Evolutionary conservation across 2,113 vertebrate genomes (phyloP).

Genomic region (Plotosus lineatus): DNA sequence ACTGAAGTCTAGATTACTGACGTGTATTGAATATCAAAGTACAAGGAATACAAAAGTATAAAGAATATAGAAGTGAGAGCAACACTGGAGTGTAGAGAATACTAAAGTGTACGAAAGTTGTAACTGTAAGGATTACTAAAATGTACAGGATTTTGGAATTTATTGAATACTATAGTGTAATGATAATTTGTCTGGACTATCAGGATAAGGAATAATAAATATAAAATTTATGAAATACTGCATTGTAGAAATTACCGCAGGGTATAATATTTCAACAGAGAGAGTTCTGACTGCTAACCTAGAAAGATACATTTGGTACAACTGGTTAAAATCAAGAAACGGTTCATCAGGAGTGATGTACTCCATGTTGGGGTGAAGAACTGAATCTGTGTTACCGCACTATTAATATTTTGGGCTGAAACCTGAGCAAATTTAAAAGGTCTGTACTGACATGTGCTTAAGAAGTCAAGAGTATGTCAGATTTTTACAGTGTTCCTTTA

Average conservation of each 20-base stretch:
- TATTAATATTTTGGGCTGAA: conserved; percentile 17
- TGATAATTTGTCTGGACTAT: too few species aligned
- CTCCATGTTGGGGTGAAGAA: conserved; percentile 30
- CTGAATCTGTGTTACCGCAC: conserved; percentile 41
- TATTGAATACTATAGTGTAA: not conserved
- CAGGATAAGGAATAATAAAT: not conserved
- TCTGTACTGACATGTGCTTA: conserved; percentile 48
- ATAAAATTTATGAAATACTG: not conserved
- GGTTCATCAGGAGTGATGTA: conserved; percentile 19
- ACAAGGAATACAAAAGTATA: not conserved
- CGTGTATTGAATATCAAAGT: not conserved
- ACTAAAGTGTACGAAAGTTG: accelerated
- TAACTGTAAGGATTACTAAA: not conserved
- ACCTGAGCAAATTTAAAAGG: conserved; percentile 53
- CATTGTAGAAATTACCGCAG: not conserved
- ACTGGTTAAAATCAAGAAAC: too few species aligned
- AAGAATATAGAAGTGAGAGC: not conserved
- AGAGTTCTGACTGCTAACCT: too few species aligned
- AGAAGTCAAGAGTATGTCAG: conserved; percentile 45
- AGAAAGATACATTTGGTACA: too few species aligned
- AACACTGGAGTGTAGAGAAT: not conserved
- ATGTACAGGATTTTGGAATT: not conserved
- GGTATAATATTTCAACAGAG: too few species aligned
- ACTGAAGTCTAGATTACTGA: not conserved
- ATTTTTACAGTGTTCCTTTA: conserved; percentile 42